These are phyloP conservation scores for Bergia sp. DNA, from an alignment of 92 coral and sea anemone species.

Conservation along the genomic window DNA sequence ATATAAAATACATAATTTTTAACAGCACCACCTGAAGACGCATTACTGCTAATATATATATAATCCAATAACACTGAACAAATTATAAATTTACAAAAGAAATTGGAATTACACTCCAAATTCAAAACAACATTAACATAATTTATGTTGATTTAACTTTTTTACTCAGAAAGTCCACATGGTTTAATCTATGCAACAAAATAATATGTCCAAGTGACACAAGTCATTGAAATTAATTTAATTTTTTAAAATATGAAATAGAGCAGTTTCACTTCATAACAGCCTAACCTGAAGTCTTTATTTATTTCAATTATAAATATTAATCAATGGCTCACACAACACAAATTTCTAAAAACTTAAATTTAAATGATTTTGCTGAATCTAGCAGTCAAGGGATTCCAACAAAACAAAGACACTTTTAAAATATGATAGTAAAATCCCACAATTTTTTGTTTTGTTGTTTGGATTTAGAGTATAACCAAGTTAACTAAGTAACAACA, in stretches of 20 bases:
- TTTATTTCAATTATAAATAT: neutral
- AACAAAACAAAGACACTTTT: neutral
- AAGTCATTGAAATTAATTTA: too few relatives aligned
- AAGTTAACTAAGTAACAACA: neutral
- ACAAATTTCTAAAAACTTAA: too few relatives aligned
- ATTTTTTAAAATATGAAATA: too few relatives aligned
- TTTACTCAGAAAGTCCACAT: neutral
- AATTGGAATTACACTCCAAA: neutral
- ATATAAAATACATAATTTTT: neutral
- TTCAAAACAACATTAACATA: too few relatives aligned
- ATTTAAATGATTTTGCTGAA: neutral
- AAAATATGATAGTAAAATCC: neutral
- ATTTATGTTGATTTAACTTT: neutral
- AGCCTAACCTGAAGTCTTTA: too few relatives aligned
- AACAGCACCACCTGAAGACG: neutral
- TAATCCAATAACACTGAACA: neutral
- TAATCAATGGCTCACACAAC: neutral
- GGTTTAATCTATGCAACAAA: too few relatives aligned
- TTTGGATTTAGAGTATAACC: too few relatives aligned
- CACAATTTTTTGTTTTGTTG: too few relatives aligned
- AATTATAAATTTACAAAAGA: too few relatives aligned
- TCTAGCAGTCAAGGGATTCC: neutral
- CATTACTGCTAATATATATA: too few relatives aligned
- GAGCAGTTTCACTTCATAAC: neutral
- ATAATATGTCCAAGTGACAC: neutral